Evolutionary conservation across 2,888 invertebrate species (phyloP), one percentile per base, ranked within the genome.

Genomic region (Ectobius pallidus): DNA sequence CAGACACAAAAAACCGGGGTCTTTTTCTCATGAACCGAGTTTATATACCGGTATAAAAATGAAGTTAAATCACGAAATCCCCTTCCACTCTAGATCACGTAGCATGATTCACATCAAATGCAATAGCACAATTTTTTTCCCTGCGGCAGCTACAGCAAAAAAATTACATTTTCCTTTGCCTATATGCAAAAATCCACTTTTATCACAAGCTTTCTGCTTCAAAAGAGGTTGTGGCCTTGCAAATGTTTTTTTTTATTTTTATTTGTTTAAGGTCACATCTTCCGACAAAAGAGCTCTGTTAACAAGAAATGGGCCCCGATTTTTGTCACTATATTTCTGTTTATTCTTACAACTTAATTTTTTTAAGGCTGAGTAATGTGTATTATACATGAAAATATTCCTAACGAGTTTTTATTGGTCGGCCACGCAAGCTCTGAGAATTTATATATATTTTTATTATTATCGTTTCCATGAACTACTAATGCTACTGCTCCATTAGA

Each of bases 261-360:
- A n/a, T n/a, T n/a, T n/a, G n/a, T n/a, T n/a, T n/a, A n/a, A n/a
- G n/a, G n/a, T n/a, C n/a, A n/a, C n/a, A n/a, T n/a, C n/a, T n/a
- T n/a, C n/a, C n/a, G n/a, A n/a, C n/a, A n/a, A n/a, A n/a, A n/a
- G 30, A 58, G 30, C 58, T 58, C 58, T 3, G 58, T 58, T 58
- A 30, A 58, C n/a, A 16, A 30, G 58, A 58, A 58, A 58, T 58
- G 11, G 58, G 22, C 58, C 58, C 58, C 58, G 58, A 58, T 30
- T 58, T 55, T 30, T 52, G 25, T 52, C 9, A 52, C 14, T 52
- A 52, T 14, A 25, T 25, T 52, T 25, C 14, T 52, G 3, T 6
- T 11, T 16, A n/a, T 58, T 14, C 30, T 58, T 58, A 25, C 14
- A 52, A 20, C 18, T 22, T 34, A 7, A 11, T 7, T 34, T 30